A percentile compares a stretch with the other conserved stretches of the same genome.
These are phyloP conservation scores for Xanthostigma xanthostigma DNA, from an alignment of 2,888 invertebrate genomes.

Conservation along the genomic window DNA sequence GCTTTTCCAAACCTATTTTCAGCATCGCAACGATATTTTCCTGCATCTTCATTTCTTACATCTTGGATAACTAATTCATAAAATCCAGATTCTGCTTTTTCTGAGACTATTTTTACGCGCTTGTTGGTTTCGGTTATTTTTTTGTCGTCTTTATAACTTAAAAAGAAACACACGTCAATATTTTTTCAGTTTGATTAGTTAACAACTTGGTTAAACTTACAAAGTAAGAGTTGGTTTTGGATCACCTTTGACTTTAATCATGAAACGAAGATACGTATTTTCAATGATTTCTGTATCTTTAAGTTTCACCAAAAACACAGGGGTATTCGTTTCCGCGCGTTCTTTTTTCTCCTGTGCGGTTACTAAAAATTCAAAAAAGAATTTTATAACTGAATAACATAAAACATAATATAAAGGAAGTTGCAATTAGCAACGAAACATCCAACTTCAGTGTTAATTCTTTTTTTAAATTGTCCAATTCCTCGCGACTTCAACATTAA, in stretches of 20 bases:
- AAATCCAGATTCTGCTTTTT: conserved; percentile 66
- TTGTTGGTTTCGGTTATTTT: conserved; percentile 52
- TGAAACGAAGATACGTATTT: conserved; percentile 73
- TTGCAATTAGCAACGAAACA: too few species aligned
- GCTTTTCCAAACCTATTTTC: conserved; percentile 68
- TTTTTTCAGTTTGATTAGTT: background rate
- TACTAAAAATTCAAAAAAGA: conserved; percentile 31
- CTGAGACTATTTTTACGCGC: conserved; percentile 53
- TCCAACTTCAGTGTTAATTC: too few species aligned
- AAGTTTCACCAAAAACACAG: conserved; percentile 70
- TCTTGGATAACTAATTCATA: conserved; percentile 78
- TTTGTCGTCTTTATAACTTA: conserved; percentile 70
- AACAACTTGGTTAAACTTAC: conserved; percentile 42
- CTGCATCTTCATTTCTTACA: conserved; percentile 64
- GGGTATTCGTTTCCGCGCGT: conserved; percentile 55
- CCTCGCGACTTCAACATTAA: background rate
- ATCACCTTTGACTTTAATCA: conserved; percentile 76
- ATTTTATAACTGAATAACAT: conserved; percentile 3
- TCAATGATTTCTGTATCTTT: conserved; percentile 79
- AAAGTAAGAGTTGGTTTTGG: conserved; percentile 83
- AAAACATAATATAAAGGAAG: background rate
- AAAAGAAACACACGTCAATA: conserved; percentile 9
- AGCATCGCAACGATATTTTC: conserved; percentile 71
- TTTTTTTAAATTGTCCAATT: too few species aligned
- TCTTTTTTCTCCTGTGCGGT: conserved; percentile 54